Evolutionary conservation across 1,140 invertebrate species (phyloP), one percentile per base, ranked within the genome.

Genomic region (Magallana ariakensis): DNA sequence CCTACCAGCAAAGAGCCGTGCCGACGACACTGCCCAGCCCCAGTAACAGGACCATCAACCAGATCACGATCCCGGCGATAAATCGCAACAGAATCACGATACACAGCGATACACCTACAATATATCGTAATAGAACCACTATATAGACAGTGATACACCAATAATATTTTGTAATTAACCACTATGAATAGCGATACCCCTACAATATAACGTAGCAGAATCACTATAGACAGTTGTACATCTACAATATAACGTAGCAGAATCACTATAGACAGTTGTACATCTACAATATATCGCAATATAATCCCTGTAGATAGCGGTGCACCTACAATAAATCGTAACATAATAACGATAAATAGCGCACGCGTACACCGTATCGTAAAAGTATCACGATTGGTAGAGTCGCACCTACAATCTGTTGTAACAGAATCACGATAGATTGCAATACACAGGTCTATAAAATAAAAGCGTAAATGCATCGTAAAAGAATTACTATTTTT

Each of bases 141-240:
- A 46, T 46, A 46, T 46, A 46, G 33, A 4, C 33, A 46, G 33
- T 5, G 33, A 46, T 46, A 46, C 33, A 46, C 33, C 33, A 4
- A 46, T 46, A 46, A 46, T 46, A 46, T n/a, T n/a, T n/a, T n/a
- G n/a, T n/a, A n/a, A n/a, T n/a, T n/a, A n/a, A n/a, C n/a, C n/a
- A n/a, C n/a, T n/a, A n/a, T n/a, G n/a, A n/a, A n/a, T n/a, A n/a
- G n/a, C n/a, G n/a, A n/a, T n/a, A n/a, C n/a, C n/a, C n/a, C n/a
- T n/a, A n/a, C n/a, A n/a, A 96, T 91, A 91, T 95, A 96, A 87
- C 96, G 94, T 86, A 97, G 96, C 26, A 96, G 93, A 54, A 97
- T 91, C 10, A 96, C 93, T 54, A 96, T 95, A 5, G 96, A 88
- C 33, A 96, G 80, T 0, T 96, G 96, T 84, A 96, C 94, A 33